Evolutionary conservation across 2,113 vertebrate genomes (phyloP), one percentile per base, ranked within the genome.

Genomic region (Indicator maculatus): DNA sequence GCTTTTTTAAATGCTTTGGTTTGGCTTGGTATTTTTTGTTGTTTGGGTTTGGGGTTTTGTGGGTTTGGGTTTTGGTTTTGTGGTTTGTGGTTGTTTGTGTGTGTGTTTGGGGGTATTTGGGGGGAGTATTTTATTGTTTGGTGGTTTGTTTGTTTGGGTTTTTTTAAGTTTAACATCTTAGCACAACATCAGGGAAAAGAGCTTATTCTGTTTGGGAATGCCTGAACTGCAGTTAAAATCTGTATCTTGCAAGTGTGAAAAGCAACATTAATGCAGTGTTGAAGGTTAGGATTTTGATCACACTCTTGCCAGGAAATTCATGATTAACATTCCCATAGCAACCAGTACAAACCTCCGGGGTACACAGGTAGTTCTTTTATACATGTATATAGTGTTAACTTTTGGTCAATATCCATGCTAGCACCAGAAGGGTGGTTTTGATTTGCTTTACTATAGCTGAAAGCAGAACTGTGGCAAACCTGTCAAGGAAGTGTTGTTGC

Each of bases 291-390:
- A 86, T 89, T 91, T 86, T 75, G 70, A 85, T 96, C 53, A 30
- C 85, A 36, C 61, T 45, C 31, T 31, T 56, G 67, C 39, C 90
- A 96, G 96, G 90, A 96, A 95, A 93, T 83, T 77, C 53, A 69
- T 53, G 72, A 66, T 93, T 95, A 80, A n/a, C 8, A 12, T 72
- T 95, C 33, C 86, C 69, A 52, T 12, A 63, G 87, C 79, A 93
- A 88, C 79, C 41, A 71, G 73, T 67, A 74, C 59, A 52, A 33
- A 66, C 23, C 56, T 66, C 66, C 1, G 2, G 52, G 44, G 58
- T 73, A 85, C 10, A 72, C 4, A 38, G 17, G 21, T 53, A 86
- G 65, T 21, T 61, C 47, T 64, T 92, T 33, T 24, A 73, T 61
- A 27, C 9, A 24, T 47, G 20, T 56, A 11, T 61, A 28, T 44